A percentile compares a stretch with the other conserved stretches of the same genome.
These are phyloP conservation scores for Enteromius mattozi DNA, from an alignment of 2,797 vertebrate species.

Conservation along the genomic window DNA sequence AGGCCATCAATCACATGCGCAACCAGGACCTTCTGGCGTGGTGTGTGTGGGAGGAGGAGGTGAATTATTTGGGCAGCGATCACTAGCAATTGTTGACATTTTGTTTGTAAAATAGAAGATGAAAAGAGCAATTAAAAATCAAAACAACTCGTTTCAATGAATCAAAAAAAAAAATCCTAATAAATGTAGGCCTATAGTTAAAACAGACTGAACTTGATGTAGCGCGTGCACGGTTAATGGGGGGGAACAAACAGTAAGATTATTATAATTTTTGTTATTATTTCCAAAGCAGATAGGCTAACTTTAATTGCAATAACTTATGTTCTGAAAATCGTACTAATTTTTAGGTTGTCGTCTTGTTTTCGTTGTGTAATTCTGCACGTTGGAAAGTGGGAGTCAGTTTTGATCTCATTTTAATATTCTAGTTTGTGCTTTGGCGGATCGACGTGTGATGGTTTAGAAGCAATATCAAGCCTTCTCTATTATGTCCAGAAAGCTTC, in stretches of 20 bases:
- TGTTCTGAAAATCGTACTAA: background rate
- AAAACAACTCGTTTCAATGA: background rate
- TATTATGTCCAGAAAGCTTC: conserved; percentile 73
- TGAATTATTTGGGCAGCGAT: conserved; percentile 36
- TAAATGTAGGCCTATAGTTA: background rate
- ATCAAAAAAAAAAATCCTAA: background rate
- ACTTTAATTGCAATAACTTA: background rate
- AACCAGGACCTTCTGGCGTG: conserved; percentile 67
- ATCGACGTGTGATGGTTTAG: conserved; percentile 25
- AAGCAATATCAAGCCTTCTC: conserved; percentile 45
- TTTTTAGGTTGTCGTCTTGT: background rate
- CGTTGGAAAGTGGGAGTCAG: background rate
- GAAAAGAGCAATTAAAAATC: conserved; percentile 11
- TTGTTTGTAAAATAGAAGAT: conserved; percentile 18
- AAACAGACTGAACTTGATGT: background rate
- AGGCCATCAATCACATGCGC: conserved; percentile 96
- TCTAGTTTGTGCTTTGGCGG: conserved; percentile 38
- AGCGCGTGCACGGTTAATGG: background rate
- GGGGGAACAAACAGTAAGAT: background rate
- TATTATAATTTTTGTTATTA: background rate
- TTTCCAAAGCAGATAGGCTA: no score
- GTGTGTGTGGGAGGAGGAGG: background rate
- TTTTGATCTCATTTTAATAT: conserved; percentile 32
- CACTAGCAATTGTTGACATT: conserved; percentile 39
- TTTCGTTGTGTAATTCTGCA: background rate